Percentiles rank a stretch among this genome's conserved stretches.
These are phyloP conservation scores for Merodon equestris DNA, from an alignment of 2,888 invertebrate species.

Conservation along the genomic window DNA sequence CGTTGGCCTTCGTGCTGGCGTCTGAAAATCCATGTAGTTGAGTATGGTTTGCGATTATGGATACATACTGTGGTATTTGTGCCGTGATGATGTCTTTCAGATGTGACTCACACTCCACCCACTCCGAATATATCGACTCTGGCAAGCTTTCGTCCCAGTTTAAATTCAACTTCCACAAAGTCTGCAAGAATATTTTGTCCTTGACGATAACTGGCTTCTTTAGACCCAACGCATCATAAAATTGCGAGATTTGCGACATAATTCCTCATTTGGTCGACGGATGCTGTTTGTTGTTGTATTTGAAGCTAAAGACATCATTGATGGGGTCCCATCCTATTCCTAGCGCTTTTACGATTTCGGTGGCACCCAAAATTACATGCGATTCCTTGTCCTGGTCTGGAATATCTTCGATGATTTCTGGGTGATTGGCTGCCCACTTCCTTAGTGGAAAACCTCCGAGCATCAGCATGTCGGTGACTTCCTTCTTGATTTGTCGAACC, in stretches of 20 bases:
- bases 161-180: conserved; percentile 4
- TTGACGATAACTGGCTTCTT: conserved; percentile 50
- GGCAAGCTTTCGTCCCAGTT: conserved; percentile 1
- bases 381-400: conserved; percentile 12
- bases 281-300: conserved; percentile 9
- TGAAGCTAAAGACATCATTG: conserved; percentile 33
- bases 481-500: conserved; percentile 8
- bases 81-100: conserved; percentile 12
- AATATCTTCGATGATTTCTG: conserved; percentile 5
- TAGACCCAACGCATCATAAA: conserved; percentile 38
- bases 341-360: conserved; percentile 27
- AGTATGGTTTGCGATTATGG: not conserved
- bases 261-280: conserved; percentile 46
- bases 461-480: conserved; percentile 12
- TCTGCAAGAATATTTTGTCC: conserved; percentile 44
- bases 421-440: conserved; percentile 29
- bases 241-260: conserved; percentile 36
- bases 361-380: conserved; percentile 24
- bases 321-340: conserved; percentile 46
- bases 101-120: conserved; percentile 3
- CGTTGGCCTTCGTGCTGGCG: conserved; percentile 23
- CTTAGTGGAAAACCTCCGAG: conserved; percentile 28
- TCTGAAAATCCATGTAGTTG: conserved; percentile 32
- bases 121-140: not conserved
- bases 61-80: conserved; percentile 24